Evolutionary conservation across 2,888 invertebrate genomes (phyloP), one percentile per base, ranked within the genome.

Genomic region (Koerneria pararmatus): DNA sequence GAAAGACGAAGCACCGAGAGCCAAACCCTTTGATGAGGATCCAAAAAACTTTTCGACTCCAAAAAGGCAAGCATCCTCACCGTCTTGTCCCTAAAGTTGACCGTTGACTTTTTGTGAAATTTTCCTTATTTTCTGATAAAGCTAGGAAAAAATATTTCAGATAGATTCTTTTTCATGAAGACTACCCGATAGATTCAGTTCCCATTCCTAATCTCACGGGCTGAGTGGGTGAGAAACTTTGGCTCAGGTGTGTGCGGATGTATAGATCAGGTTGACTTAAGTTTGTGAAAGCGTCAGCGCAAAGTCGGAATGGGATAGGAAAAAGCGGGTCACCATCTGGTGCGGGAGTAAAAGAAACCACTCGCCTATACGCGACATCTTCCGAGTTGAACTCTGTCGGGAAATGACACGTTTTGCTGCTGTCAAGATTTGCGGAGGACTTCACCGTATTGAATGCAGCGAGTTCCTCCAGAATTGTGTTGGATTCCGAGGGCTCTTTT

Each of bases 11-110:
- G 87, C 74, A 97, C 87, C 27, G 90, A 89, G 75, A 88, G 88
- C 95, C 95, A 97, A 67, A 95, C 88, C 85, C 91, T 91, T 85
- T 90, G 89, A 85, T 93, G 93, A 66, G 94, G 80, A 66, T 80
- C 83, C 35, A 70, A 71, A 67, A 82, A 79, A n/a, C 74, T 72
- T 67, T 79, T 79, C 59, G 67, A 62, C 68, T 79, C 79, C 37
- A 80, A 65, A 31, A 58, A 51, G 29, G 61, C 5, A 90, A 0
- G 48, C 61, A 62, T 48, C 61, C 48, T 62, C 8, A 92, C 89
- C 68, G 95, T 86, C 86, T 95, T 86, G 84, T 64, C 64, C 56
- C 64, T 64, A 31, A 19, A 37, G 29, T 15, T 35, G 8, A 6
- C 11, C 8, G n/a, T n/a, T n/a, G n/a, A n/a, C n/a, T n/a, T n/a